Evolutionary conservation across 2,797 vertebrate species (phyloP), one percentile per base, ranked within the genome.

Genomic region (Cirrhinus mrigala): DNA sequence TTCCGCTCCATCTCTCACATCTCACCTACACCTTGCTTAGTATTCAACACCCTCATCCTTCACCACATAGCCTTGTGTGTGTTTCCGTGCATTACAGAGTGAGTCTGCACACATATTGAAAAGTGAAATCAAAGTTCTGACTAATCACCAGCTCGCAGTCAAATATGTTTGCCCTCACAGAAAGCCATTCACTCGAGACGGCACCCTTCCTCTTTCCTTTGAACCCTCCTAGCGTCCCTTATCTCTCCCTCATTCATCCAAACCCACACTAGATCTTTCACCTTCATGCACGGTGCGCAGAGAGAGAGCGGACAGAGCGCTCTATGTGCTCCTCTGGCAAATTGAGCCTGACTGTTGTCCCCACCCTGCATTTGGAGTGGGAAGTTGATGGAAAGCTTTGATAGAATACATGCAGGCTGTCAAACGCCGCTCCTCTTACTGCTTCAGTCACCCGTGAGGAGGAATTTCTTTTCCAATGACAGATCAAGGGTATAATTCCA

Each of bases 341-440:
- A 93, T 91, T 88, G 87, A 92, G 91, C 90, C 60, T 90, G 92
- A 94, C 92, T 93, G 93, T 92, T 54, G 88, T 83, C 85, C 75
- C 83, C 82, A 76, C 71, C 73, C 76, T 66, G 33, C 87, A 84
- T 37, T 62, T 70, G 82, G 88, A 83, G 89, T 85, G 85, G 89
- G 82, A 73, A 88, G 50, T 87, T 91, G 94, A 92, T 90, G 90
- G 87, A 91, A 91, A 90, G 87, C 76, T 3, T 78, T 93, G 91
- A 93, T 92, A 93, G 92, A 92, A 94, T 90, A 87, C 90, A 90
- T 87, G 52, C 83, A 87, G 89, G 86, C 88, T 88, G 88, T 92
- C 85, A 90, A 91, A 90, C 76, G 88, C 74, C 81, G 88, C 76
- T 79, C 75, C 73, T 81, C 87, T 87, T 83, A 86, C 86, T 84